Conservation (phyloP, 2,888 invertebrate genomes). For the Dicycla oo region DNA sequence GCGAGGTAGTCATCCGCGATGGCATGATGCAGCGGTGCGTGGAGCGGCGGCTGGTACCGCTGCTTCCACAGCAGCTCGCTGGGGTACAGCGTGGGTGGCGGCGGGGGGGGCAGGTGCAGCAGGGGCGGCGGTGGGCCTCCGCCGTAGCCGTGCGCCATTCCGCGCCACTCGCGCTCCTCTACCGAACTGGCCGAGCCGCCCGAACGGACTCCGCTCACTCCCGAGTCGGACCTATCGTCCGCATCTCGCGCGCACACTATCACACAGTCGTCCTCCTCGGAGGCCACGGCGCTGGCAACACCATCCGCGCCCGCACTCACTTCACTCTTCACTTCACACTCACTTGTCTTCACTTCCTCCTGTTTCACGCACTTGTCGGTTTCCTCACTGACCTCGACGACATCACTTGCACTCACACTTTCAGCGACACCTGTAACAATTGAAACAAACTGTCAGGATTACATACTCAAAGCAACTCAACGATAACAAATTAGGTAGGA, state of each 20-base stretch:
- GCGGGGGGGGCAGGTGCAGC: slow-evolving; percentile 86
- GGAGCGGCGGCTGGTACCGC: slow-evolving; percentile 90
- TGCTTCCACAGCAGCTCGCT: slow-evolving; percentile 91
- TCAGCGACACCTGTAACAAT: slow-evolving; percentile 87
- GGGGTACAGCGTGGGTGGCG: slow-evolving; percentile 88
- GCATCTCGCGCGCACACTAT: slow-evolving; percentile 91
- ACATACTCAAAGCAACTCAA: background rate
- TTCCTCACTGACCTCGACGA: slow-evolving; percentile 84
- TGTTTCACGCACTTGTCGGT: slow-evolving; percentile 86
- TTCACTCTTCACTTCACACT: slow-evolving; percentile 88
- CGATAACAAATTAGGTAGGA: background rate
- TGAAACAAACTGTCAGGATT: slow-evolving; percentile 48
- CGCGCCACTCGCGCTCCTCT: slow-evolving; percentile 94
- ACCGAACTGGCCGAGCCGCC: slow-evolving; percentile 94
- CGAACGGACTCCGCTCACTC: slow-evolving; percentile 94
- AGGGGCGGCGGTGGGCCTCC: slow-evolving; percentile 92
- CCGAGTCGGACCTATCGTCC: slow-evolving; percentile 92
- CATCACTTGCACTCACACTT: slow-evolving; percentile 87
- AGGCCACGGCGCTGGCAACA: slow-evolving; percentile 89
- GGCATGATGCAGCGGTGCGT: slow-evolving; percentile 88
- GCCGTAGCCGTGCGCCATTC: slow-evolving; percentile 93
- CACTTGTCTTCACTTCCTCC: slow-evolving; percentile 83
- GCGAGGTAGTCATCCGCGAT: slow-evolving; percentile 88
- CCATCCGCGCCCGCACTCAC: slow-evolving; percentile 87
- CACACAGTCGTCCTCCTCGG: slow-evolving; percentile 92